Conservation (phyloP, 92 coral and sea anemone species). For the Phenganax subtilis region DNA sequence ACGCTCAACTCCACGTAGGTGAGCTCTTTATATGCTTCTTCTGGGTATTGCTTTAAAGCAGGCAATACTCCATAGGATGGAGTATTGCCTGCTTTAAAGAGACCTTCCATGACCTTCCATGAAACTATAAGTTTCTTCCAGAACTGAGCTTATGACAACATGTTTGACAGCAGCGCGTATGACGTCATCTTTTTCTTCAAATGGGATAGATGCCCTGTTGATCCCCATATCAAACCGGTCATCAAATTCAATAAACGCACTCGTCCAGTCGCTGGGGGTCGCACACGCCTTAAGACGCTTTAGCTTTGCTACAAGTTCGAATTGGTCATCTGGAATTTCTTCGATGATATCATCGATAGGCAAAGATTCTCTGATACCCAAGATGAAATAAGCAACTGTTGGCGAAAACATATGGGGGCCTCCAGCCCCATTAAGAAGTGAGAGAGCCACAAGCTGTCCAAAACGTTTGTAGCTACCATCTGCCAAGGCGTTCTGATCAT, state of each 20-base stretch:
- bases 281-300: neutral
- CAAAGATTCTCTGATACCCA: conserved; percentile 31
- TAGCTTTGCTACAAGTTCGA: neutral
- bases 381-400: conserved; percentile 36
- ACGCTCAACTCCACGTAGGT: conserved; percentile 34
- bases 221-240: conserved; percentile 42
- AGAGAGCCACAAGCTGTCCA: conserved; percentile 38
- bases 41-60: conserved; percentile 37
- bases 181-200: conserved; percentile 32
- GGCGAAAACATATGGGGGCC: conserved; percentile 40
- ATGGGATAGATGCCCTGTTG: conserved; percentile 36
- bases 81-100: no score
- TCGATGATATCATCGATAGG: conserved; percentile 31
- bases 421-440: conserved; percentile 40
- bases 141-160: conserved; percentile 17
- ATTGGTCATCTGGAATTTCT: conserved; percentile 14
- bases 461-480: neutral
- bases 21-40: conserved; percentile 37
- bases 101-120: conserved; percentile 2
- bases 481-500: conserved; percentile 1
- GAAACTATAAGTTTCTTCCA: conserved; percentile 35
- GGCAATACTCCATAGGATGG: conserved; percentile 32
- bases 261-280: neutral
- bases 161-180: conserved; percentile 25
- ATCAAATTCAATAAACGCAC: conserved; percentile 12